Percentiles rank a stretch among this genome's conserved stretches.
These are phyloP conservation scores for Pissodes strobi DNA, from an alignment of 1,140 invertebrate genomes.

Conservation along the genomic window DNA sequence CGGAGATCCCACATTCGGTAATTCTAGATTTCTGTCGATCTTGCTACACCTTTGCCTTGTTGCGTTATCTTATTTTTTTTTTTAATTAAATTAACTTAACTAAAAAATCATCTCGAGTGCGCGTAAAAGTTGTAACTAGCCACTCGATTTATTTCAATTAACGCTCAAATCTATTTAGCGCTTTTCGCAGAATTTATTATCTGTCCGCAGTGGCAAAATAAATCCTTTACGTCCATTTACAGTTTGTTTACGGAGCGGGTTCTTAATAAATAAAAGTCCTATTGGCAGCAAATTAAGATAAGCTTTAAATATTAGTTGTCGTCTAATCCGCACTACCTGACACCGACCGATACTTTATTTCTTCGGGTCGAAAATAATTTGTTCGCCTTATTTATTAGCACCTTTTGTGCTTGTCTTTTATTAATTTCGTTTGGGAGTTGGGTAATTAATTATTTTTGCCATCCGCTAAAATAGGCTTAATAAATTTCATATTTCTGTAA, in stretches of 20 bases:
- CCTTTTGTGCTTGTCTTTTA: too few relatives aligned
- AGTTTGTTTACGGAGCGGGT: conserved; percentile 3
- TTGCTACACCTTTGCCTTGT: too few relatives aligned
- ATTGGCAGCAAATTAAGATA: conserved; percentile 44
- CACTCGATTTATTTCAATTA: conserved; percentile 26
- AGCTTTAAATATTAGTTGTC: conserved; percentile 44
- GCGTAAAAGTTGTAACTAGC: too few relatives aligned
- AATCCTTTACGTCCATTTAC: conserved; percentile 14
- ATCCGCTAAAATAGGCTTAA: too few relatives aligned
- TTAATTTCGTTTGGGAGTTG: too few relatives aligned
- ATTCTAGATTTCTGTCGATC: conserved; percentile 27
- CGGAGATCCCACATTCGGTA: conserved; percentile 26
- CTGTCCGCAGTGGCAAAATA: conserved; percentile 7
- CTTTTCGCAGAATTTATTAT: conserved; percentile 12
- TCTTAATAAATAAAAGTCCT: conserved; percentile 40
- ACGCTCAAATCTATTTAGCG: conserved; percentile 12
- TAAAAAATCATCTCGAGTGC: too few relatives aligned
- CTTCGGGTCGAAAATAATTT: neutral
- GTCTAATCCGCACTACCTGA: conserved; percentile 29
- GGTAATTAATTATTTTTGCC: too few relatives aligned
- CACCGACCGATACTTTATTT: neutral
- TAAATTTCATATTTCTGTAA: too few relatives aligned
- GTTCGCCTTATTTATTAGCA: neutral
- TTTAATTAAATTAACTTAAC: too few relatives aligned
- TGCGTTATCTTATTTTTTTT: too few relatives aligned